Evolutionary conservation across 2,113 vertebrate species (phyloP).

Genomic region (Pomatostomus ruficeps): DNA sequence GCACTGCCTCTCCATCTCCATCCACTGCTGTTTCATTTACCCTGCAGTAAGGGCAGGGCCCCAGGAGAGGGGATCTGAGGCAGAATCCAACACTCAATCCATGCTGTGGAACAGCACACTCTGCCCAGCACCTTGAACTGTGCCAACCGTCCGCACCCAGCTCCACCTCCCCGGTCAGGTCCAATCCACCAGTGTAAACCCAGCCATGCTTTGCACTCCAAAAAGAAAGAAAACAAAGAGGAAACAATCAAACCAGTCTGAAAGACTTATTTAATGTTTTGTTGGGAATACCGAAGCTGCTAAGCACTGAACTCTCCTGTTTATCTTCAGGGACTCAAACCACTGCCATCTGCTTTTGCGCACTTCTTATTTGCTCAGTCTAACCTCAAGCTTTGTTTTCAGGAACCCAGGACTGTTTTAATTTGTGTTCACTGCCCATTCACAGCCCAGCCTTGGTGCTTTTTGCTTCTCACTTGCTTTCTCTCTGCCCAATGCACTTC

Average conservation of each 20-base stretch:
- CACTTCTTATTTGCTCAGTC: not conserved
- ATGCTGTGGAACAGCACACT: not conserved
- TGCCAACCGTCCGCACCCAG: not conserved
- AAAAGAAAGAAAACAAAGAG: not conserved
- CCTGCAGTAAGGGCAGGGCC: not conserved
- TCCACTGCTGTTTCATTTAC: not conserved
- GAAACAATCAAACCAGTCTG: not conserved
- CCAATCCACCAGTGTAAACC: not conserved
- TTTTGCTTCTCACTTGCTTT: not conserved
- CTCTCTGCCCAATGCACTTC: not conserved
- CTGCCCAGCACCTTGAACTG: not conserved
- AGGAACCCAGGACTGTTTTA: not conserved
- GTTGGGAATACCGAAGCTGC: not conserved
- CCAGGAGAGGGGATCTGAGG: not conserved
- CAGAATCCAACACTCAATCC: not conserved
- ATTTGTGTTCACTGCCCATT: rapidly evolving
- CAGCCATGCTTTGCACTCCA: not conserved
- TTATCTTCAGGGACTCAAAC: not conserved
- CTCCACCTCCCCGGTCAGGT: not conserved
- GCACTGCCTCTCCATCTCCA: not conserved
- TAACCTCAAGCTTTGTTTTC: not conserved
- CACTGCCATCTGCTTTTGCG: not conserved
- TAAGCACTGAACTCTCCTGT: not conserved
- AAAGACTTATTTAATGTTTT: not conserved
- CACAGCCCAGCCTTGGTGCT: not conserved